Evolutionary conservation across 2,888 invertebrate genomes (phyloP), one percentile per base, ranked within the genome.

Genomic region (Apoda limacodes): DNA sequence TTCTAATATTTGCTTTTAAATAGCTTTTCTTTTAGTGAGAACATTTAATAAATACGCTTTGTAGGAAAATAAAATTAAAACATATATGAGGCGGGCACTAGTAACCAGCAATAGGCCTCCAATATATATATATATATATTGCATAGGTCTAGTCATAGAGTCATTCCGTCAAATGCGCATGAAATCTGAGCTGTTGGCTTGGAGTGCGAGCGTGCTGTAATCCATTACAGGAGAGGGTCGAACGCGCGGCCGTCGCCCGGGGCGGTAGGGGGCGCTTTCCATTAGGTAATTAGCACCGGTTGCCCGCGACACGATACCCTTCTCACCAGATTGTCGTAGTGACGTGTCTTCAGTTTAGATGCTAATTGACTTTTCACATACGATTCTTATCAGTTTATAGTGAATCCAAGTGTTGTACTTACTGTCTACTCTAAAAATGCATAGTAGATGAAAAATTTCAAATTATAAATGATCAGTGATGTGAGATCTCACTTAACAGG

Each of bases 221-320:
- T 69, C 72, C 76, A 76, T 78, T 78, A 75, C 55, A 47, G 42
- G 40, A 40, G 37, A 34, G 37, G 37, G 34, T 17, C 17, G 40
- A 43, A 41, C 44, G 49, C 41, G 44, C 32, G 40, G 20, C 25
- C 25, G 43, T 42, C 48, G 41, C 35, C 39, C 40, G 36, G 43
- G 46, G 41, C 42, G 35, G 39, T 50, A 51, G 55, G 51, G 46
- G 44, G 51, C 34, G 41, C 38, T 37, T 38, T 68, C 78, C 78
- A 80, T 80, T 78, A 78, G 64, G 65, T 78, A 80, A 80, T 78
- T 78, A 78, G 57, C 57, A 48, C 48, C 47, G 48, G 47, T 42
- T 29, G 37, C 51, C 52, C 53, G 38, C 17, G 17, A 17, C n/a
- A n/a, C 55, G 55, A 66, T 67, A 69, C 72, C 74, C 70, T 74